These are phyloP conservation scores for Bombus sylvicola DNA, from an alignment of 1,140 invertebrate genomes.

Conservation along the genomic window DNA sequence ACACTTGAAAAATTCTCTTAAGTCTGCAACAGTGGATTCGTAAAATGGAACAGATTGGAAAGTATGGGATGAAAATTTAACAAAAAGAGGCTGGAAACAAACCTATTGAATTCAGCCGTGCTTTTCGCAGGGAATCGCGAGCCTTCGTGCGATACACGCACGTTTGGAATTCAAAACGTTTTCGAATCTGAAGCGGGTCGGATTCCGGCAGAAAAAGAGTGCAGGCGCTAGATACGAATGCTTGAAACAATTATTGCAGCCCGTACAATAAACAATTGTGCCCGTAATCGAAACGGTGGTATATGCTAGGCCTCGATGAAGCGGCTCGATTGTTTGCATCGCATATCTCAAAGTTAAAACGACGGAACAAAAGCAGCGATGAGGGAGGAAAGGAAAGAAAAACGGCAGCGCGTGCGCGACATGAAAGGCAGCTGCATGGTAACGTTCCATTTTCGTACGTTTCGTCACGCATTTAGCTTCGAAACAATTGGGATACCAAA, in stretches of 20 bases:
- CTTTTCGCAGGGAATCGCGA: neutral
- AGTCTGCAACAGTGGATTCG: neutral
- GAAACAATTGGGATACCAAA: conserved; percentile 18
- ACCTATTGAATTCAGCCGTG: neutral
- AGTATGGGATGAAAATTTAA: neutral
- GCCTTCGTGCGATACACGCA: neutral
- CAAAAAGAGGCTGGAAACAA: neutral
- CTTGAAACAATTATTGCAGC: conserved; percentile 56
- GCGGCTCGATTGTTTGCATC: conserved; percentile 4
- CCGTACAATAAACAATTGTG: conserved; percentile 51
- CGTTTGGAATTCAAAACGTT: conserved; percentile 15
- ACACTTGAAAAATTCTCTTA: no score
- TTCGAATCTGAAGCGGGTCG: neutral
- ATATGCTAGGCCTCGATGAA: conserved; percentile 21
- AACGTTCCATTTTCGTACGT: neutral
- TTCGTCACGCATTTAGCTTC: neutral
- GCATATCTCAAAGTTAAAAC: conserved; percentile 25
- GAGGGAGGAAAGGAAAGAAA: neutral
- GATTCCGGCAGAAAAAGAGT: neutral
- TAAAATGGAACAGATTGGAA: neutral
- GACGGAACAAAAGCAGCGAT: neutral
- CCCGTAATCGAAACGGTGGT: conserved; percentile 56
- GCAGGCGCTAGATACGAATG: conserved; percentile 21
- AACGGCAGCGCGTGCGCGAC: no score
- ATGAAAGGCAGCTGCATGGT: neutral